Conservation (phyloP, 1,140 invertebrate genomes). For the Leguminivora glycinivorella region DNA sequence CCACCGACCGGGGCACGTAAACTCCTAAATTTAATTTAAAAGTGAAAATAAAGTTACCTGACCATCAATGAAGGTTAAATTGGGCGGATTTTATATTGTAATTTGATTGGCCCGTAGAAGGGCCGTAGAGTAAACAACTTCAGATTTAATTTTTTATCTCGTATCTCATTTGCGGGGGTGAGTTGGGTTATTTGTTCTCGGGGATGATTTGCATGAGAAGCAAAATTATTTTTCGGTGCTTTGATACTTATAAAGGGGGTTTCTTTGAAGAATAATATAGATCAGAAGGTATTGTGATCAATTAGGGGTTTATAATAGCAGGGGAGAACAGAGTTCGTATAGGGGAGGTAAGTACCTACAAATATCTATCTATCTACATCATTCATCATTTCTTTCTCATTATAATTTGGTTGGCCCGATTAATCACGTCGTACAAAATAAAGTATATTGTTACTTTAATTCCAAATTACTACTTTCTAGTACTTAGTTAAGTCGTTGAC, state of each 20-base stretch:
- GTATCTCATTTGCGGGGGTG: constrained; percentile 16
- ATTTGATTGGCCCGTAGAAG: background rate
- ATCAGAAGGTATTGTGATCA: too few relatives aligned
- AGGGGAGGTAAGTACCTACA: too few relatives aligned
- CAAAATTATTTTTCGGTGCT: background rate
- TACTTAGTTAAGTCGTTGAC: too few relatives aligned
- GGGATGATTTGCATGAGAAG: constrained; percentile 17
- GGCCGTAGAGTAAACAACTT: constrained; percentile 19
- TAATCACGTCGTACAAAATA: too few relatives aligned
- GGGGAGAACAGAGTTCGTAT: too few relatives aligned
- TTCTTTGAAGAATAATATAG: background rate
- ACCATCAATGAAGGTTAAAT: constrained; percentile 13
- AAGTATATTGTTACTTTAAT: too few relatives aligned
- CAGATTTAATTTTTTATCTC: constrained; percentile 20
- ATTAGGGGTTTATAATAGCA: too few relatives aligned
- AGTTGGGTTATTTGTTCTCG: constrained; percentile 10
- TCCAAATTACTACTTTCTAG: too few relatives aligned
- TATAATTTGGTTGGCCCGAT: too few relatives aligned
- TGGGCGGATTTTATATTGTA: background rate
- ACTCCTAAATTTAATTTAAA: constrained; percentile 8
- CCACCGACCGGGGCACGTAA: constrained; percentile 8
- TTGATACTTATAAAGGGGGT: background rate
- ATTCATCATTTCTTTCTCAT: too few relatives aligned
- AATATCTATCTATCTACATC: too few relatives aligned
- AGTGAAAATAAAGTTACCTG: constrained; percentile 7